Percentiles rank a stretch among this genome's conserved stretches.
Conservation (phyloP, 2,888 invertebrate species). For the Schizaphis graminum region DNA sequence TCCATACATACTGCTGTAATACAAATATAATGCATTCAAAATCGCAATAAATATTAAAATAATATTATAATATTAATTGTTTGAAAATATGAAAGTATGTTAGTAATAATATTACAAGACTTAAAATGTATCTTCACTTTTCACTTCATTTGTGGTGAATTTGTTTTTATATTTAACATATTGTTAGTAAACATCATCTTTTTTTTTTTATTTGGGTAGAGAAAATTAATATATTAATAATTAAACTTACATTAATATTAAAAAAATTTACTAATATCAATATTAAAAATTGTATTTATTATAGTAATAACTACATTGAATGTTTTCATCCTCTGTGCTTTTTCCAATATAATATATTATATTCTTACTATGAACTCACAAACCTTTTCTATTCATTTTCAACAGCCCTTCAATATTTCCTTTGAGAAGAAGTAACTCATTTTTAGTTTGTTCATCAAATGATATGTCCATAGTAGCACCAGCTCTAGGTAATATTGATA, state of each 20-base stretch:
- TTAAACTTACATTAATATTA: background rate
- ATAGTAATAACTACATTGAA: background rate
- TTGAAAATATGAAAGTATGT: background rate
- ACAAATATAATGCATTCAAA: too few relatives aligned
- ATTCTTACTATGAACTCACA: background rate
- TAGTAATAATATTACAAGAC: background rate
- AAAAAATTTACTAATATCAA: background rate
- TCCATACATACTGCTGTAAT: too few relatives aligned
- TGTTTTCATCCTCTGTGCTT: background rate
- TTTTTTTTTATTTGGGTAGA: background rate
- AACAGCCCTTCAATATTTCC: slow-evolving; percentile 56
- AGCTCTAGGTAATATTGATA: slow-evolving; percentile 65
- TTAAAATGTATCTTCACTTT: background rate
- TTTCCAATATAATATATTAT: background rate
- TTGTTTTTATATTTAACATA: background rate
- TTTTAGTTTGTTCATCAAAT: slow-evolving; percentile 63
- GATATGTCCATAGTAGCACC: slow-evolving; percentile 59
- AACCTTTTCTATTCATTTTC: background rate
- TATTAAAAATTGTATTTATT: background rate
- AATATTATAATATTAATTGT: too few relatives aligned
- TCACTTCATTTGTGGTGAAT: background rate
- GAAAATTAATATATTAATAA: background rate
- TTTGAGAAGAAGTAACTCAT: slow-evolving; percentile 57
- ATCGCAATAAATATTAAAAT: too few relatives aligned
- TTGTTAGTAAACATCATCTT: background rate